A percentile compares a stretch with the other conserved stretches of the same genome.
Conservation (phyloP, 2,113 vertebrate genomes). For the Ochotona princeps region DNA sequence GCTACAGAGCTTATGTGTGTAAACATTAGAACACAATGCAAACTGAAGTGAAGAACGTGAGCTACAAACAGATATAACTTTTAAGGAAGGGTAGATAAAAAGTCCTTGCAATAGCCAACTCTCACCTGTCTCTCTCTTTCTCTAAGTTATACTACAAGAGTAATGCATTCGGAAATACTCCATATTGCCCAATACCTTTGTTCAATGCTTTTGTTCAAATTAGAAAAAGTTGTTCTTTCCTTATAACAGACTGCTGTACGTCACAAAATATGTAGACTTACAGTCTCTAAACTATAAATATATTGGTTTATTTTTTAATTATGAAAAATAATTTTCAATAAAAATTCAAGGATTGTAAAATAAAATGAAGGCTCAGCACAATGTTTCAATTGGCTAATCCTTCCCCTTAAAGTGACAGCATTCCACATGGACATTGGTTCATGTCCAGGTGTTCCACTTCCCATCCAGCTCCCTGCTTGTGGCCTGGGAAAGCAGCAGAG, state of each 20-base stretch:
- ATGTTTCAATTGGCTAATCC: too few species aligned
- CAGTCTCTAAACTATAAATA: background rate
- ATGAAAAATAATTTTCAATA: constrained; percentile 30
- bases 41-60: constrained; percentile 11
- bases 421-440: too few species aligned
- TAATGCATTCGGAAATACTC: constrained; percentile 14
- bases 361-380: background rate
- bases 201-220: background rate
- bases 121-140: background rate
- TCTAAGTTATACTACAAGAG: constrained; percentile 8
- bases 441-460: too few species aligned
- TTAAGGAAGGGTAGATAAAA: background rate
- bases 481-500: too few species aligned
- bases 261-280: constrained; percentile 4
- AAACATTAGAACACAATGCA: background rate
- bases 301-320: constrained; percentile 16
- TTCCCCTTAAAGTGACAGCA: too few species aligned
- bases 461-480: too few species aligned
- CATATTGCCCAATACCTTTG: background rate
- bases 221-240: background rate
- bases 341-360: constrained; percentile 54
- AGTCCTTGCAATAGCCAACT: background rate
- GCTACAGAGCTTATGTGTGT: background rate
- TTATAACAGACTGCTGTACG: constrained; percentile 10
- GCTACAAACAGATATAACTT: background rate